Evolutionary conservation across 2,888 invertebrate species (phyloP).

Genomic region (Tanypteryx hageni): DNA sequence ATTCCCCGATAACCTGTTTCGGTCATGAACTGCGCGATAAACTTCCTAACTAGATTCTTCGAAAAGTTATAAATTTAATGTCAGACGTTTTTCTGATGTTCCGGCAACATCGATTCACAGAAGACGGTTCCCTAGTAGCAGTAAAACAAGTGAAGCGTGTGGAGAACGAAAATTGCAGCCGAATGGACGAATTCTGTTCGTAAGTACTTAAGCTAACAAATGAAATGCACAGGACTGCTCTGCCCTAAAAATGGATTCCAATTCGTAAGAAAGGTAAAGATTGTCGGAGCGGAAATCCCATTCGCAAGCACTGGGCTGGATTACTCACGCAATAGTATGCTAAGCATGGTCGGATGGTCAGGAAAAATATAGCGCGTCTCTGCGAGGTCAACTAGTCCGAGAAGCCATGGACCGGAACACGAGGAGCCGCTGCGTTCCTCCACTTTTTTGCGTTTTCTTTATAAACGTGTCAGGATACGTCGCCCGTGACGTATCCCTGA

Average conservation of each 20-base stretch:
- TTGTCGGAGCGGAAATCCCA: constrained; percentile 12
- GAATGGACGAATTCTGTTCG: constrained; percentile 33
- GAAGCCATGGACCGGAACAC: too few species aligned
- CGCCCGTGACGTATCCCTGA: too few species aligned
- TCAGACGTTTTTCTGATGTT: constrained; percentile 11
- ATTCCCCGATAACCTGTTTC: too few species aligned
- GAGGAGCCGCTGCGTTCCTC: too few species aligned
- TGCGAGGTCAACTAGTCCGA: too few species aligned
- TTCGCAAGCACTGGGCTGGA: background rate
- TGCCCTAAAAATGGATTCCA: constrained; percentile 24
- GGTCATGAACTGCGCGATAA: too few species aligned
- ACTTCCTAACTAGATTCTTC: background rate
- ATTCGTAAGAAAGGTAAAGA: background rate
- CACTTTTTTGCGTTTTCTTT: too few species aligned
- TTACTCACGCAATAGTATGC: constrained; percentile 11
- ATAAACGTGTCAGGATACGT: too few species aligned
- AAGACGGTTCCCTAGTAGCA: background rate
- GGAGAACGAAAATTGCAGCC: background rate
- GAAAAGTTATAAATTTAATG: constrained; percentile 33
- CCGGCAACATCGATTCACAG: background rate
- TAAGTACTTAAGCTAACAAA: constrained; percentile 23
- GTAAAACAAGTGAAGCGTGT: constrained; percentile 20
- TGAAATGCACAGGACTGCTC: background rate
- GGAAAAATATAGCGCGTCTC: too few species aligned
- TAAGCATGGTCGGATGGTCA: background rate